Evolutionary conservation across 2,888 invertebrate species (phyloP), one percentile per base, ranked within the genome.

Genomic region (Polyommatus icarus): DNA sequence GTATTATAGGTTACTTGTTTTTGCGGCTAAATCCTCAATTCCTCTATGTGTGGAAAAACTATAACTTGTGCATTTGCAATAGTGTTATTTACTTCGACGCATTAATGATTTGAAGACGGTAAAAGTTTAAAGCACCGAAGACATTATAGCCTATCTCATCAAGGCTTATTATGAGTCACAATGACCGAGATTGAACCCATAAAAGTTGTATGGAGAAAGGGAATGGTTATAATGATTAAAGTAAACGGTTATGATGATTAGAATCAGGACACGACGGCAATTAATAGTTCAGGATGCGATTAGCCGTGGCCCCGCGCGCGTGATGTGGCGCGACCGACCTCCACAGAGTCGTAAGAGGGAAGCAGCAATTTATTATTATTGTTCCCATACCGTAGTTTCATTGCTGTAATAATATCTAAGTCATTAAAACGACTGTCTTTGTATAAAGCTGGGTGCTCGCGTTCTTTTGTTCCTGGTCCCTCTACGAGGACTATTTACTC

Each of bases 181-280:
- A 67, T 67, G 3, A 67, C 29, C 29, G 29, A 67, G 18, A 67
- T 67, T 67, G 6, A 67, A 32, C 67, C 6, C 67, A 67, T 67
- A 67, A 67, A 67, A 29, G 67, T 67, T 29, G 6, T 67, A 67
- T 29, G 32, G 15, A 10, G 15, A 32, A 67, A 67, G 29, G 5
- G 0, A 67, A 67, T 15, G 29, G 18, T 67, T 29, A 67, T 32
- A 15, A 67, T 67, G 29, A 67, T 29, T 29, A 67, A 67, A 67
- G 67, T 67, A 67, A 67, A 67, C 7, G 67, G 67, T 67, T 67
- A 67, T 67, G 67, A 32, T 67, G 67, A 67, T 67, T 67, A 67
- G 29, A 32, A 67, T 32, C 67, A 32, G 29, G 29, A 67, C 67
- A 67, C 29, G 29, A 15, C 6, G 20, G 32, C 67, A 29, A 67